Base-by-base conservation (phyloP, 2,113 vertebrate genomes). In the Pao palembangensis region DNA sequence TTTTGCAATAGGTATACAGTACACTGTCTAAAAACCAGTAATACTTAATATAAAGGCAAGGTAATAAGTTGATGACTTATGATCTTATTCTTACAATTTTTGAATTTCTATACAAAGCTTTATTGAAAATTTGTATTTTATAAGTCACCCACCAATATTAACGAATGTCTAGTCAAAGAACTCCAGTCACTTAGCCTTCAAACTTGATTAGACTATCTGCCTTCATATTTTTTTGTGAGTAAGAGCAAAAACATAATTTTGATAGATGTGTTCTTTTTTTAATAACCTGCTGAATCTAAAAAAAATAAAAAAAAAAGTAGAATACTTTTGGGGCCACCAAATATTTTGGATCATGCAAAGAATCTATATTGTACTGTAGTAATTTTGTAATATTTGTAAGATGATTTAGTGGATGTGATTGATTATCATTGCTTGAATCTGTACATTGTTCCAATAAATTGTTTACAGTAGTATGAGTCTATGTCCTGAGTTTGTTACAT, bases 361-460 rank as follows among this genome's bases (percentile, higher is more conserved):
- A 95, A 93, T 96, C 93, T 97, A 96, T 96, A 96, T 95, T 98
- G 94, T 97, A 96, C 91, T 98, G 95, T 96, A 95, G 94, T 97
- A 96, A 94, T 95, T 97, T 97, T 98, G 95, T 98, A 98, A 96
- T 93, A 94, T 98, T 97, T 97, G 94, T 96, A 96, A 94, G 92
- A 95, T 93, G 93, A 90, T 88, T 78, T 96, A 93, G 94, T 97
- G 94, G 92, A 94, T 91, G 93, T 95, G 93, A 91, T 92, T 95
- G 94, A 91, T 93, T 95, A 95, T 93, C 94, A 94, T 94, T 95
- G 94, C 95, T 95, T 96, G 93, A 95, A 92, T 94, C 92, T 95
- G 93, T 95, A 91, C 83, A 89, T 88, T 91, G 91, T 89, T 89
- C 79, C 93, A 98, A 98, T 98, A 98, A 98, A 98, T 94, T 91